phyloP scores from a whole-genome alignment of 2,888 invertebrate genomes.

The Rosalia funebris region DNA sequence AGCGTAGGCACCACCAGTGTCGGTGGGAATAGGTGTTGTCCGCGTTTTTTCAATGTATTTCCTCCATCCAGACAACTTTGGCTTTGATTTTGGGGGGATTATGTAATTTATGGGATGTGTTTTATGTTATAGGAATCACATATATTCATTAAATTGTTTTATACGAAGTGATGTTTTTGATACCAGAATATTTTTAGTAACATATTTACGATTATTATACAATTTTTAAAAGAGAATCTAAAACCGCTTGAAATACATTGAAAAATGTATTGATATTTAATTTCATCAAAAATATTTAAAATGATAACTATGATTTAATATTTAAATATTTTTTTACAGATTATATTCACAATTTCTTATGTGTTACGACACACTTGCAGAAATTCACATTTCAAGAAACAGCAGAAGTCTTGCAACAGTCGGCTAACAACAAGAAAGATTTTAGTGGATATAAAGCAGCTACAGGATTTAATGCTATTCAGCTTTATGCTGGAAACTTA shows the following conservation, averaged over 20 bases:
- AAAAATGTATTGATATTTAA: background rate
- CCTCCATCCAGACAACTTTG: too few species aligned
- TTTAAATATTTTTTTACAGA: slow-evolving; percentile 65
- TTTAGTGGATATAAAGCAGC: slow-evolving; percentile 86
- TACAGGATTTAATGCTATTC: slow-evolving; percentile 85
- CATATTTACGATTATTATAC: too few species aligned
- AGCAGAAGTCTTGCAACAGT: slow-evolving; percentile 77
- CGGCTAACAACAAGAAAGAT: slow-evolving; percentile 74
- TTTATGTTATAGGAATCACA: too few species aligned
- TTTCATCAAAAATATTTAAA: background rate
- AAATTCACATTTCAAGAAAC: slow-evolving; percentile 84
- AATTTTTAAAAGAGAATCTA: background rate
- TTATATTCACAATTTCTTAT: slow-evolving; percentile 81
- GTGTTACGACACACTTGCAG: slow-evolving; percentile 79
- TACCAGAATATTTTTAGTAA: too few species aligned
- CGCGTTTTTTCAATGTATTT: too few species aligned
- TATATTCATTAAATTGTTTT: too few species aligned
- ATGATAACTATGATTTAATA: background rate
- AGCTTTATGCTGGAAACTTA: slow-evolving; percentile 86
- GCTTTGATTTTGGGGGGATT: too few species aligned
- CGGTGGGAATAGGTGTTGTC: too few species aligned
- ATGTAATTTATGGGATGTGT: too few species aligned
- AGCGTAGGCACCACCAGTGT: too few species aligned
- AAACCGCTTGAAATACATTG: background rate
- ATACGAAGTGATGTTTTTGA: too few species aligned